phyloP scores from a whole-genome alignment of 1,140 invertebrate genomes.

The Sitobion miscanthi region DNA sequence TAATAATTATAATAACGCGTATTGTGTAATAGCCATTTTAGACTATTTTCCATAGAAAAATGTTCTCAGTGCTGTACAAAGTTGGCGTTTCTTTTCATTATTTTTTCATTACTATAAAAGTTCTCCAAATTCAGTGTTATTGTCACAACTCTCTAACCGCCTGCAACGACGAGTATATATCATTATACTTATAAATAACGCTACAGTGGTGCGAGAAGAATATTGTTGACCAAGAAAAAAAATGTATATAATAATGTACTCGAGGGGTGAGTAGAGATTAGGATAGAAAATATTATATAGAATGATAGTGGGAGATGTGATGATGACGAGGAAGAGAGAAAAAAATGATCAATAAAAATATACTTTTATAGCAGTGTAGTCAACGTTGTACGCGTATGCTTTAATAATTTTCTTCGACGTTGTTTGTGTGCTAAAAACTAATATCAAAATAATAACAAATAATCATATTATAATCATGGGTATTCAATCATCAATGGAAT shows the following conservation, averaged over 20 bases:
- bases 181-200: background rate
- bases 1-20: background rate
- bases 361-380: background rate
- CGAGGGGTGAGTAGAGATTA: background rate
- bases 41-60: background rate
- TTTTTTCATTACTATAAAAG: background rate
- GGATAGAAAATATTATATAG: background rate
- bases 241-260: background rate
- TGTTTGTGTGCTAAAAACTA: background rate
- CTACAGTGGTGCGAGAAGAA: background rate
- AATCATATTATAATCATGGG: too few relatives aligned
- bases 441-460: background rate
- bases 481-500: background rate
- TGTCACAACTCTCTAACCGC: background rate
- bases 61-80: background rate
- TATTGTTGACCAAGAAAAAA: background rate
- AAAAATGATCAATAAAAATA: background rate
- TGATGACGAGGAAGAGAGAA: background rate
- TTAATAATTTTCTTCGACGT: background rate
- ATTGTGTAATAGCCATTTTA: background rate
- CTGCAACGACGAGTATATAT: background rate
- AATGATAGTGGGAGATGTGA: background rate
- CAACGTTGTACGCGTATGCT: background rate
- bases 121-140: background rate
- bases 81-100: background rate